Base-by-base conservation (phyloP, 1,140 invertebrate genomes). In the Ephestia elutella region DNA sequence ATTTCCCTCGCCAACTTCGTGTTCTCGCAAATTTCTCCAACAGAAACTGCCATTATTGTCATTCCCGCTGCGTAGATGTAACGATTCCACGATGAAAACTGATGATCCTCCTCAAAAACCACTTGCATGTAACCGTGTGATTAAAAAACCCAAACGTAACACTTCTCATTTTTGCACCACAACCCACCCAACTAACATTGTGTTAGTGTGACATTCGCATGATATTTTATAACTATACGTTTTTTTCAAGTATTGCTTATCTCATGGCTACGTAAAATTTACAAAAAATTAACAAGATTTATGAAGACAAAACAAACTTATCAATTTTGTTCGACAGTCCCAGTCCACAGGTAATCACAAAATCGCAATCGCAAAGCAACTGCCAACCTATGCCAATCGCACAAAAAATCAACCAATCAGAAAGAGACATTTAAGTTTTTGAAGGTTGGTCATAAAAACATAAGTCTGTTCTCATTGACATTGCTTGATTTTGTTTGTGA, bases 1-100 rank as follows among this genome's bases (percentile, higher is more conserved):
- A 96, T 96, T 90, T 99, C 97, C 70, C 98, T 91, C 32, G 96
- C 97, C 78, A 98, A 90, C 89, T 96, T 97, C 57, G 95, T 94
- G 90, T 96, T 96, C 90, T 97, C 95, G 91, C 93, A 95, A 86
- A 97, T 97, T 91, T 97, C 96, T 83, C 92, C 94, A 79, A 96
- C 92, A 76, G 93, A 94, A 75, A 95, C 93, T 88, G 94, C 94
- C 95, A 96, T 96, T 85, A 91, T 90, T 89, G 91, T 91, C 91
- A 92, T 92, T 91, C 90, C 90, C 86, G 86, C 86, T 86, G 82
- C 86, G 82, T 88, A 82, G 86, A 88, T 87, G 73, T 77, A 81
- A 80, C 83, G 51, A 73, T 77, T 72, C 68, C 71, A 64, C 56
- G 49, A 53, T 60, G 58, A 75, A 80, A 80, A 72, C 62, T 65